A percentile compares a stretch with the other conserved stretches of the same genome.
These are phyloP conservation scores for Arothron firmamentum DNA, from an alignment of 2,113 vertebrate species.

Conservation along the genomic window DNA sequence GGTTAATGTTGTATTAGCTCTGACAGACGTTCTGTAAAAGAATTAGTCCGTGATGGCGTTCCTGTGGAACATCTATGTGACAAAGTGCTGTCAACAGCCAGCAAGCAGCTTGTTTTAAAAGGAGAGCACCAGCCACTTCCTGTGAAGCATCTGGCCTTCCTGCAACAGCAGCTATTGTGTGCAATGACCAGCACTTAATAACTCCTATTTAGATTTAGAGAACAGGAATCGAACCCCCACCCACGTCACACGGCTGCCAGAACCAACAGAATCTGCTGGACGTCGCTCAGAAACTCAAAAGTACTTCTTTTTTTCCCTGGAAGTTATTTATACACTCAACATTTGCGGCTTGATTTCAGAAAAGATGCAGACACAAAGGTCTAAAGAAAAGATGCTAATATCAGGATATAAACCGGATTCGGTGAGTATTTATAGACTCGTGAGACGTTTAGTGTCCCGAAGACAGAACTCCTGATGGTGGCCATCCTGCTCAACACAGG, in stretches of 20 bases:
- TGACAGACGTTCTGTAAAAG: background rate
- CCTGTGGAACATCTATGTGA: background rate
- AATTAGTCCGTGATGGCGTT: background rate
- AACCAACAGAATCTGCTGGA: conserved; percentile 6
- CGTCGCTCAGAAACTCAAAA: background rate
- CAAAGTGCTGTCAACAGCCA: conserved; percentile 2
- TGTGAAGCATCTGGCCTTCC: conserved; percentile 20
- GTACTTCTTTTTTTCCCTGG: conserved; percentile 1
- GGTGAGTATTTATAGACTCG: background rate
- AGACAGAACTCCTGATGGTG: too few relatives aligned
- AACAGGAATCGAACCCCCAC: conserved; percentile 13
- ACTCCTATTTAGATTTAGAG: conserved; percentile 13
- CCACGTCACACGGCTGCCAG: conserved; percentile 8
- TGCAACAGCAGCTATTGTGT: conserved; percentile 44
- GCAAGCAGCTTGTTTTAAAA: conserved; percentile 1
- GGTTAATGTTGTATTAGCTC: too few relatives aligned
- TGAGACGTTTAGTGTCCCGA: background rate
- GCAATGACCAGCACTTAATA: conserved; percentile 20
- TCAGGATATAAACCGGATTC: too few relatives aligned
- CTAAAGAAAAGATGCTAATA: background rate
- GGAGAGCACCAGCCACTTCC: background rate
- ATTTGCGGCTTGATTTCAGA: conserved; percentile 1
- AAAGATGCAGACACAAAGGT: background rate
- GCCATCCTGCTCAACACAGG: too few relatives aligned
- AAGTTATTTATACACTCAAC: conserved; percentile 18